Evolutionary conservation across 2,797 vertebrate species (phyloP).

Genomic region (Carapus acus): DNA sequence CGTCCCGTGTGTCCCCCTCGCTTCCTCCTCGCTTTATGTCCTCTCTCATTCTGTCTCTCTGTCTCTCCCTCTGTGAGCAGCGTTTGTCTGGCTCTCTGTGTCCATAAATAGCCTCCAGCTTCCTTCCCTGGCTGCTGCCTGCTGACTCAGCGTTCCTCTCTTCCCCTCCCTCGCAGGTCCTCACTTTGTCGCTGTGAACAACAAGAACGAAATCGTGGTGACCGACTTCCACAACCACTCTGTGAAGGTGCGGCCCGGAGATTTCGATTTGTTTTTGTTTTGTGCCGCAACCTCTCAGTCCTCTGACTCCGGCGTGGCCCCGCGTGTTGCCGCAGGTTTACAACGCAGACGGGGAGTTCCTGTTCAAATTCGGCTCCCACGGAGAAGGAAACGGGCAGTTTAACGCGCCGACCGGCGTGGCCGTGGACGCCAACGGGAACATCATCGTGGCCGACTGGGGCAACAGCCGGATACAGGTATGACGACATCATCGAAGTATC

Average conservation of each 20-base stretch:
- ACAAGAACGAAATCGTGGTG: conserved; percentile 96
- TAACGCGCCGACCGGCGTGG: conserved; percentile 92
- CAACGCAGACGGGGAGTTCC: conserved; percentile 92
- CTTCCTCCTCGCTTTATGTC: conserved; percentile 18
- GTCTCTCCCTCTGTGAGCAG: conserved; percentile 21
- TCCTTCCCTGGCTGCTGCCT: conserved; percentile 30
- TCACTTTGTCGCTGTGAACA: conserved; percentile 95
- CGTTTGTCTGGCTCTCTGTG: conserved; percentile 32
- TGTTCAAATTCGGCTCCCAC: conserved; percentile 95
- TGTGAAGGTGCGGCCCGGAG: conserved; percentile 82
- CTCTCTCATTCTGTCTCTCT: too few relatives aligned
- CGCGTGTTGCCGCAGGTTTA: conserved; percentile 76
- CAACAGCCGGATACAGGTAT: conserved; percentile 95
- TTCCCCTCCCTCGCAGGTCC: conserved; percentile 73
- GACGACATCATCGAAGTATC: too few relatives aligned
- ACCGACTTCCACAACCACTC: conserved; percentile 98
- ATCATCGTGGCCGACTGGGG: conserved; percentile 98
- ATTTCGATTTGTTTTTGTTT: too few relatives aligned
- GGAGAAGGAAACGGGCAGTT: conserved; percentile 96
- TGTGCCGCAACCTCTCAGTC: too few relatives aligned
- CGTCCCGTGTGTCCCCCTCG: conserved; percentile 33
- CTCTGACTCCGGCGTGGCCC: too few relatives aligned
- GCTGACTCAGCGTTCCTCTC: too few relatives aligned
- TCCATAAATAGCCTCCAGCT: conserved; percentile 49
- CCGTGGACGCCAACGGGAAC: conserved; percentile 90